Base-by-base conservation (phyloP, 2,113 vertebrate species). In the Benitochromis conjunctus region DNA sequence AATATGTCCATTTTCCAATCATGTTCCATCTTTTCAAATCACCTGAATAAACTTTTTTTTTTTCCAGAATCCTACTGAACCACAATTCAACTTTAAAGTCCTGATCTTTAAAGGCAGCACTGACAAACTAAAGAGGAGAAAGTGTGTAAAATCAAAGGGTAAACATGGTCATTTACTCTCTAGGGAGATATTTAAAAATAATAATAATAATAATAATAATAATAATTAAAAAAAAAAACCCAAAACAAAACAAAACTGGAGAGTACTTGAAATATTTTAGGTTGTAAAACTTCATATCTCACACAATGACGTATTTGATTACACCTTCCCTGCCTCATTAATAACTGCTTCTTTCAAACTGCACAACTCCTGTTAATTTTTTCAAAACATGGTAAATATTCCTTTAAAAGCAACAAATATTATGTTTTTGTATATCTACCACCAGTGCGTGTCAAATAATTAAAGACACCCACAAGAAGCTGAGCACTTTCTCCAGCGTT, bases 401-500 rank as follows among this genome's bases (percentile, higher is more conserved):
- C 14, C 46, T 48, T 16, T 16, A 48, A 48, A 48, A 16, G 16
- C 14, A 34, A 34, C 31, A 34, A 34, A 34, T 21, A 64, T 38
- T 64, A 38, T 38, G 60, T 21, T 13, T 64, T 64, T 64, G 60
- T 64, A 64, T 21, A 14, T 60, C 24, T 7, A 19, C 36, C 14
- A 64, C 6, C 21, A 57, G 48, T 51, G 43, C 12, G 46, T 19
- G 71, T 66, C 56, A 84, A 86, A 85, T 64, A 86, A 92, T 89
- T 83, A 87, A 86, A 89, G 76, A 86, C 34, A 82, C 85, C 77
- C 56, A 58, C 18, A 9, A 58, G 56, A 79, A 78, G 85, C 78
- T 4, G 41, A 81, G 69, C 89, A 90, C 90, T 92, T 88, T 93
- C 93, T 91, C 91, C 82, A 83, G 51, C 77, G 62, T 86, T 95